Percentiles rank a stretch among this genome's conserved stretches.
phyloP scores from a whole-genome alignment of 2,888 invertebrate genomes.

The Phengaris alcon region DNA sequence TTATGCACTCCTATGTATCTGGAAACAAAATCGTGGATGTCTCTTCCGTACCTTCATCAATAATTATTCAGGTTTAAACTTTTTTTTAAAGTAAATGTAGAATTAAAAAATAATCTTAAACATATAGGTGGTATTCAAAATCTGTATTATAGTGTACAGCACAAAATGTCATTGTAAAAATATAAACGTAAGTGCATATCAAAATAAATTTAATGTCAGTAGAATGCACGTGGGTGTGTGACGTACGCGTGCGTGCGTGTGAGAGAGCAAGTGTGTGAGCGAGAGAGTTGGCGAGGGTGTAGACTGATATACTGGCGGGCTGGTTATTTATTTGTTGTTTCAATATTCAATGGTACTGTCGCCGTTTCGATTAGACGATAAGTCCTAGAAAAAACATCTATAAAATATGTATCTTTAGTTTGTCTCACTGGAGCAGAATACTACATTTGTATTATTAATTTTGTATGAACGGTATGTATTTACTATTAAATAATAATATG shows the following conservation, averaged over 20 bases:
- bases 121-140: constrained; percentile 7
- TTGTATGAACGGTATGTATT: not conserved
- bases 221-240: constrained; percentile 50
- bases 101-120: not conserved
- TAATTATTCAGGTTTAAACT: not conserved
- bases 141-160: constrained; percentile 64
- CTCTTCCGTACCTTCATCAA: not conserved
- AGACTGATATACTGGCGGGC: constrained; percentile 23
- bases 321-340: constrained; percentile 22
- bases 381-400: not conserved
- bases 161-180: constrained; percentile 74
- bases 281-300: constrained; percentile 16
- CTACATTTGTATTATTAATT: constrained; percentile 7
- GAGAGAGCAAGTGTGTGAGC: constrained; percentile 22
- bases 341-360: not conserved
- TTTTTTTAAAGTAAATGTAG: not conserved
- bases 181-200: constrained; percentile 75
- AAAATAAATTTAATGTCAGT: constrained; percentile 73
- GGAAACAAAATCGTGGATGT: not conserved
- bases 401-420: not conserved
- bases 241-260: constrained; percentile 26
- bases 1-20: not conserved
- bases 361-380: not conserved
- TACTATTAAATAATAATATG: too few relatives aligned
- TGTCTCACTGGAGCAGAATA: not conserved